Evolutionary conservation across 2,888 invertebrate species (phyloP).

Genomic region (Drosophila paracracens): DNA sequence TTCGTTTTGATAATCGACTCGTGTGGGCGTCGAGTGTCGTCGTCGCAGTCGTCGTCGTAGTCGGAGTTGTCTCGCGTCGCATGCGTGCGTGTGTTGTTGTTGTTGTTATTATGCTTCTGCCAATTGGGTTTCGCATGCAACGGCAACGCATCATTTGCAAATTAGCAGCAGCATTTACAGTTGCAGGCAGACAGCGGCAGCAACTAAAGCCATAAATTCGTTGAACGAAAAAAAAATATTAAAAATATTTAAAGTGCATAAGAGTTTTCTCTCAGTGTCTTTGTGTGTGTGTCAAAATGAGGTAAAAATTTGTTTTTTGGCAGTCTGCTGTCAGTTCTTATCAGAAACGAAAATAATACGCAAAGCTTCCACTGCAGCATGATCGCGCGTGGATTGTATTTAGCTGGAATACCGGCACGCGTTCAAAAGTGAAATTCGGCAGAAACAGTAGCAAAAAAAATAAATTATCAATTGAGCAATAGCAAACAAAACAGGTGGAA

Average conservation of each 20-base stretch:
- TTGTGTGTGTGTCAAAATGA: constrained; percentile 25
- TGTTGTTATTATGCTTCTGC: constrained; percentile 36
- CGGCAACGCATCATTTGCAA: constrained; percentile 60
- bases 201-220: constrained; percentile 39
- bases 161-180: constrained; percentile 59
- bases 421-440: constrained; percentile 47
- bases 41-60: constrained; percentile 30
- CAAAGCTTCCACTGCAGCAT: constrained; percentile 6
- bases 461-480: constrained; percentile 4
- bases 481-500: constrained; percentile 6
- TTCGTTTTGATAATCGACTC: constrained; percentile 67
- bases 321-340: constrained; percentile 42
- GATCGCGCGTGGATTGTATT: constrained; percentile 23
- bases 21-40: constrained; percentile 68
- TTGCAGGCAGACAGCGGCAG: constrained; percentile 40
- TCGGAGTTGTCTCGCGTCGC: constrained; percentile 39
- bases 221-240: constrained; percentile 43
- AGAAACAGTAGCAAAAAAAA: background rate
- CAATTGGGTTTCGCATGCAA: constrained; percentile 36
- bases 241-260: constrained; percentile 7
- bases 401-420: constrained; percentile 30
- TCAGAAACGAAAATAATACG: constrained; percentile 27
- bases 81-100: constrained; percentile 54
- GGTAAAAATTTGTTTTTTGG: constrained; percentile 19
- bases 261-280: constrained; percentile 2